Evolutionary conservation across 2,113 vertebrate species (phyloP).

Genomic region (Shinisaurus crocodilurus): DNA sequence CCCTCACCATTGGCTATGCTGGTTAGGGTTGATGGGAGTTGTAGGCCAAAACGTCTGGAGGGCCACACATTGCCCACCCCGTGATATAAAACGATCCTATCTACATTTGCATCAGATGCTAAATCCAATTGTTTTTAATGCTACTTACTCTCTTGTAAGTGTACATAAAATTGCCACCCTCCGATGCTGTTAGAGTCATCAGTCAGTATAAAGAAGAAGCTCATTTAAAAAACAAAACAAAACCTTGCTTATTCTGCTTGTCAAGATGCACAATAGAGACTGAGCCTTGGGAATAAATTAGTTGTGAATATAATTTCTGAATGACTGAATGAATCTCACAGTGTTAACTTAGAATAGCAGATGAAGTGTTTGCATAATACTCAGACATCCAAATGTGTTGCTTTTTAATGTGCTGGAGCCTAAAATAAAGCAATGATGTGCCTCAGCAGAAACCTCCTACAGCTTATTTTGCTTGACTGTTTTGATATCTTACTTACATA

Average conservation of each 20-base stretch:
- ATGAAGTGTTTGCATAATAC: background rate
- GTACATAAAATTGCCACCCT: background rate
- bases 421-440: slow-evolving; percentile 22
- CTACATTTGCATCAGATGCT: background rate
- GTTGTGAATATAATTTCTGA: slow-evolving; percentile 32
- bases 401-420: background rate
- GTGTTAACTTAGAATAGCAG: slow-evolving; percentile 25
- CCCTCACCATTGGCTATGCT: too few relatives aligned
- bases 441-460: background rate
- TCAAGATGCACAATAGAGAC: background rate
- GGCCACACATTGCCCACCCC: too few relatives aligned
- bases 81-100: background rate
- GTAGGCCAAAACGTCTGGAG: too few relatives aligned
- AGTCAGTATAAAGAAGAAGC: background rate
- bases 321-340: background rate
- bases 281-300: slow-evolving; percentile 32
- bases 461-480: background rate
- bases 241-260: slow-evolving; percentile 7
- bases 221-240: slow-evolving; percentile 42
- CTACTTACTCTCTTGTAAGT: background rate
- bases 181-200: slow-evolving; percentile 7
- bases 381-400: background rate
- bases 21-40: too few relatives aligned
- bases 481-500: slow-evolving; percentile 31
- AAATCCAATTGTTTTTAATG: background rate